Evolutionary conservation across 2,888 invertebrate genomes (phyloP), one percentile per base, ranked within the genome.

Genomic region (Formica aserva): DNA sequence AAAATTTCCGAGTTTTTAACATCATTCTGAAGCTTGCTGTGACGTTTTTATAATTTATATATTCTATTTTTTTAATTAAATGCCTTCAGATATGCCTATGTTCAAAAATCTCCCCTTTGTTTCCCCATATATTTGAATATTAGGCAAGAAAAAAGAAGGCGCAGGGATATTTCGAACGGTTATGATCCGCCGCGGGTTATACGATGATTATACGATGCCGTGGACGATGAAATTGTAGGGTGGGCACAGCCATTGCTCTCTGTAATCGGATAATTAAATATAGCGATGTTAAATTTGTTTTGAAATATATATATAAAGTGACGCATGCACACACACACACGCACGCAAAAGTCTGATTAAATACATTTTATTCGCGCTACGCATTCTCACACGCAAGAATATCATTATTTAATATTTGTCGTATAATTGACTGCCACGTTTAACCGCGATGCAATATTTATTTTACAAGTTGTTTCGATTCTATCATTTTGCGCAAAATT

Each of bases 261-360:
- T 78, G 32, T 69, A 77, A 69, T 80, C 74, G 18, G 60, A 60
- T 80, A 80, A 80, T 80, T 80, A 57, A 60, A 72, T 78, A 48
- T 57, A 35, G 26, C 29, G 26, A 35, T 18, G 41, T 22, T 48
- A 80, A 80, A 80, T 72, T 72, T 55, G 32, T 60, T 72, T 60
- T n/a, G 45, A n/a, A 69, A 41, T 41, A 55, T 18, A 52, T 5
- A 55, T 22, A 29, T 60, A 29, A 6, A 13, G 15, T 29, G 41
- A 29, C 26, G 15, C 8, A 15, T 13, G 3, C 15, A 62, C 15
- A 15, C 3, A 15, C 29, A 29, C 8, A 29, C 18, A 18, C 48
- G 13, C 18, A 13, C 45, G 26, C 35, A 26, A 29, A 62, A 32
- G 71, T 15, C 32, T 15, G n/a, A 13, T 69, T 55, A 77, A 71